These are phyloP conservation scores for Geotrupes spiniger DNA, from an alignment of 2,888 invertebrate genomes.

Conservation along the genomic window DNA sequence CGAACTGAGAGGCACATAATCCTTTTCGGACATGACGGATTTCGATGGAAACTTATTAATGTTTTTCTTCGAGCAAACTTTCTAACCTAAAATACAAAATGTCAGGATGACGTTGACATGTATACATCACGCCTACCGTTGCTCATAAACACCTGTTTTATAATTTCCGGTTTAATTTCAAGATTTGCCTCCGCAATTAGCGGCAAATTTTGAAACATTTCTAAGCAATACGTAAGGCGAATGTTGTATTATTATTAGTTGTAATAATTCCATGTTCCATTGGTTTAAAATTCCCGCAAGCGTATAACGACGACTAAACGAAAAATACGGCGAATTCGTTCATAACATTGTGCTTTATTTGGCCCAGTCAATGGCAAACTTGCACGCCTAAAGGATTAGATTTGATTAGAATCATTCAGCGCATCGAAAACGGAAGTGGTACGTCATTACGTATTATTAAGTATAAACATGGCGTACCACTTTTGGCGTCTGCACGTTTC, in stretches of 20 bases:
- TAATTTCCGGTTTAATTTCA: too few species aligned
- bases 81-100: background rate
- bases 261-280: too few species aligned
- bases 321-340: background rate
- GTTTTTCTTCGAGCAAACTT: background rate
- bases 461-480: conserved; percentile 49
- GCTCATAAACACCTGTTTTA: too few species aligned
- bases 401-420: conserved; percentile 3
- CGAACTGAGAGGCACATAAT: conserved; percentile 88
- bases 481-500: conserved; percentile 39
- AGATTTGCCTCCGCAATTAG: too few species aligned
- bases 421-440: conserved; percentile 9
- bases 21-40: conserved; percentile 71
- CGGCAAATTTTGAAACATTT: too few species aligned
- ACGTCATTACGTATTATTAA: conserved; percentile 26
- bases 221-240: too few species aligned
- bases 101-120: too few species aligned
- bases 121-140: too few species aligned
- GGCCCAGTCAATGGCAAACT: too few species aligned
- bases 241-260: too few species aligned
- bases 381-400: background rate
- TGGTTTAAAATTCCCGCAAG: conserved; percentile 12
- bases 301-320: too few species aligned
- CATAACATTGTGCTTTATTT: background rate
- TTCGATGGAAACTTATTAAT: too few species aligned